A percentile compares a stretch with the other conserved stretches of the same genome.
Conservation (phyloP, 2,113 vertebrate species). For the Alethe castanea region DNA sequence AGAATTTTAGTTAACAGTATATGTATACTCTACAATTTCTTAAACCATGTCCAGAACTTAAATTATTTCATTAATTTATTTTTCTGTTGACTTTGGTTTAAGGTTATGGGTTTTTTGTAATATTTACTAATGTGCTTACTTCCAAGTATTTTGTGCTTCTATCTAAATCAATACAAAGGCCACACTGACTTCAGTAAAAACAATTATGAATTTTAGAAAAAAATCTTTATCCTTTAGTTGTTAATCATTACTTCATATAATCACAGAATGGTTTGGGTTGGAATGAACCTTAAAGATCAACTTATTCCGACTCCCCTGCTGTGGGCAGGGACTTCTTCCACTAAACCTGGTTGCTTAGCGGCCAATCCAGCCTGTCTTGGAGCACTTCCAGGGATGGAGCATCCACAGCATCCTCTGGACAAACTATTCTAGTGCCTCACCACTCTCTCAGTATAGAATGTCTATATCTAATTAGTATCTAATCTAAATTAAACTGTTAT, state of each 20-base stretch:
- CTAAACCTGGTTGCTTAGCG: not conserved
- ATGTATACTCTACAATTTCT: not conserved
- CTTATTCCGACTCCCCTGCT: too few species aligned
- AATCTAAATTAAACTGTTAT: not conserved
- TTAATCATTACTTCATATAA: not conserved
- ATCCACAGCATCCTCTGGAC: not conserved
- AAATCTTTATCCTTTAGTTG: not conserved
- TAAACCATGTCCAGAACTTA: not conserved
- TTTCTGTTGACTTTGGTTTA: not conserved
- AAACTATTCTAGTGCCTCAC: not conserved
- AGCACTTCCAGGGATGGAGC: not conserved
- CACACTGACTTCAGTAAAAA: not conserved
- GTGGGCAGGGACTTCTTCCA: not conserved
- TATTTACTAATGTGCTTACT: not conserved
- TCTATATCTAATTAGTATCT: not conserved
- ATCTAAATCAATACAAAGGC: not conserved
- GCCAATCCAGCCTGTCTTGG: not conserved
- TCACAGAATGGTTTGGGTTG: not conserved
- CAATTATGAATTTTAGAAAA: not conserved
- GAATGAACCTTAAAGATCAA: not conserved
- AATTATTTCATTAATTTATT: not conserved
- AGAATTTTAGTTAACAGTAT: not conserved
- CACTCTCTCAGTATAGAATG: not conserved
- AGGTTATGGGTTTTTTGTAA: not conserved
- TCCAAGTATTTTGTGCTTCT: not conserved